Percentiles rank a stretch among this genome's conserved stretches.
Evolutionary conservation across 2,888 invertebrate genomes (phyloP).

Genomic region (Acrocyrtus sp.): DNA sequence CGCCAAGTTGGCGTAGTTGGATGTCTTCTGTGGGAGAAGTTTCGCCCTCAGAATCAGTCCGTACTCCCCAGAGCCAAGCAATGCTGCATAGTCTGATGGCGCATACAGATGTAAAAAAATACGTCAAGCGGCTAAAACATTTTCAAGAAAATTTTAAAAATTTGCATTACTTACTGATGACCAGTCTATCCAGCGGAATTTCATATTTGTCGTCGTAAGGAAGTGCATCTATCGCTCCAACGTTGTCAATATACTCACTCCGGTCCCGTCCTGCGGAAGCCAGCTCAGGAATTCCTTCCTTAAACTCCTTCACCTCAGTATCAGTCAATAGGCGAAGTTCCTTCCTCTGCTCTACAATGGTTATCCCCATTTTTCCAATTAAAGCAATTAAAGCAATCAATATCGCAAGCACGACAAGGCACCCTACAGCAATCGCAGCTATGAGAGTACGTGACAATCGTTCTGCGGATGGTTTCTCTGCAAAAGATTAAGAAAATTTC

Average conservation of each 20-base stretch:
- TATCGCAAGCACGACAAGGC: background rate
- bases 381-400: background rate
- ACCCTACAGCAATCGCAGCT: background rate
- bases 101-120: no score
- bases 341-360: slow-evolving; percentile 16
- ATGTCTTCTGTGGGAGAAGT: background rate
- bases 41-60: slow-evolving; percentile 14
- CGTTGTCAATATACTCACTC: slow-evolving; percentile 4
- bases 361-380: background rate
- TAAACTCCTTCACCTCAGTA: slow-evolving; percentile 34
- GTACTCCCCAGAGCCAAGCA: slow-evolving; percentile 13
- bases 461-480: no score
- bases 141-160: no score
- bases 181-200: slow-evolving; percentile 16
- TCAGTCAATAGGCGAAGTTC: slow-evolving; percentile 30
- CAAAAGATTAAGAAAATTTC: no score
- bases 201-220: slow-evolving; percentile 40
- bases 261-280: background rate
- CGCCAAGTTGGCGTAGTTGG: background rate
- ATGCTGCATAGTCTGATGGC: background rate
- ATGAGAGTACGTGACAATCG: no score
- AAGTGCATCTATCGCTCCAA: slow-evolving; percentile 18
- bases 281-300: slow-evolving; percentile 23
- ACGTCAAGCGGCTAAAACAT: no score
- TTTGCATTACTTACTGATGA: slow-evolving; percentile 20